Conservation (phyloP, 2,888 invertebrate genomes). For the Ellobium chinense region DNA sequence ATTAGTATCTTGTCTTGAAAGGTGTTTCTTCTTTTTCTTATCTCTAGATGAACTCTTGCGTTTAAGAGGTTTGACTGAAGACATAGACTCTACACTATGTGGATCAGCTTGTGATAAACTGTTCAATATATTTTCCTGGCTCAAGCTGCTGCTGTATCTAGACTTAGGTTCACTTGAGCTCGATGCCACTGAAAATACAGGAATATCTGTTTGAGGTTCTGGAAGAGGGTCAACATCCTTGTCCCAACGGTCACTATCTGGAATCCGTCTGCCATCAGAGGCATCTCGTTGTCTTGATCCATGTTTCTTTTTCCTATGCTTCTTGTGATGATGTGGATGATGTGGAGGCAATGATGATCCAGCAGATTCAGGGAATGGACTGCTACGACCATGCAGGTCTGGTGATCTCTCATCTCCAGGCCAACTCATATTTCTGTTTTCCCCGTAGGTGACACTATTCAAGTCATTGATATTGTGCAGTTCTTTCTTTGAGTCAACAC, state of each 20-base stretch:
- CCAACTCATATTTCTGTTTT: slow-evolving; percentile 18
- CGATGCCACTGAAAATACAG: neutral
- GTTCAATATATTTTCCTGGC: neutral
- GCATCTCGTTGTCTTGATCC: neutral
- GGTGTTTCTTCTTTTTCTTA: neutral
- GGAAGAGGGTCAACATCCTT: neutral
- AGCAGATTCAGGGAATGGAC: slow-evolving; percentile 20
- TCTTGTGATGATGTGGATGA: slow-evolving; percentile 29
- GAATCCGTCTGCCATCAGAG: neutral
- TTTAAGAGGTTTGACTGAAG: neutral
- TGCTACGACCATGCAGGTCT: slow-evolving; percentile 28
- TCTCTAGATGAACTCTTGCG: neutral
- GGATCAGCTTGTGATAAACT: neutral
- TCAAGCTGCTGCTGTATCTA: neutral
- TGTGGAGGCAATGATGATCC: slow-evolving; percentile 57
- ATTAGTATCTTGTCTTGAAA: neutral
- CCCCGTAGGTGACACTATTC: slow-evolving; percentile 53
- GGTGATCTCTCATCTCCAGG: slow-evolving; percentile 40
- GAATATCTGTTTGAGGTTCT: neutral
- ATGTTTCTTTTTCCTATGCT: neutral
- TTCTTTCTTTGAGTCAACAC: no score
- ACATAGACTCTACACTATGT: neutral
- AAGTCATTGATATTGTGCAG: no score
- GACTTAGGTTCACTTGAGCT: neutral
- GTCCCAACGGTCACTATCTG: neutral